Percentiles rank a stretch among this genome's conserved stretches.
Evolutionary conservation across 2,888 invertebrate species (phyloP).

Genomic region (Ptychoptera contaminata): DNA sequence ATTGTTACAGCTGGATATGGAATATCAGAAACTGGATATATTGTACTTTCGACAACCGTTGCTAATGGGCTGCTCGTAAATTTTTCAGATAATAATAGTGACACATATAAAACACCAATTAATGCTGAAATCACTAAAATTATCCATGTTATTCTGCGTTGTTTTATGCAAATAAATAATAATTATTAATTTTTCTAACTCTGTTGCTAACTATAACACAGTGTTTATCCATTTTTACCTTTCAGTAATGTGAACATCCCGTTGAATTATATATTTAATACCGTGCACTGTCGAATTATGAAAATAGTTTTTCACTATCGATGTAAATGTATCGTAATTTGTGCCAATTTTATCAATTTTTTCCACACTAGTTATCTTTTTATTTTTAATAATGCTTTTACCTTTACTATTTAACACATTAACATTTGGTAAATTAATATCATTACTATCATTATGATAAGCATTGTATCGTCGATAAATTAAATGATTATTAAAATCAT

Average conservation of each 20-base stretch:
- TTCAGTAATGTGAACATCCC: slow-evolving; percentile 19
- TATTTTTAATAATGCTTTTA: neutral
- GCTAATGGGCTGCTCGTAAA: slow-evolving; percentile 12
- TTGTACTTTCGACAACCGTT: slow-evolving; percentile 26
- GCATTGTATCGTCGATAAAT: neutral
- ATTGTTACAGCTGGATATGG: slow-evolving; percentile 25
- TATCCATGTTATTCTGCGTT: slow-evolving; percentile 4
- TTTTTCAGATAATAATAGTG: slow-evolving; percentile 3
- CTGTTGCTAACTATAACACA: neutral
- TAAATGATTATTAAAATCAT: slow-evolving; percentile 6
- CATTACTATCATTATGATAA: neutral
- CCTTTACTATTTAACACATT: neutral
- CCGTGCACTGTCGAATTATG: slow-evolving; percentile 24
- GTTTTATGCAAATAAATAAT: neutral
- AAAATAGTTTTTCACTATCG: slow-evolving; percentile 20
- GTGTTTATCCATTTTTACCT: slow-evolving; percentile 14
- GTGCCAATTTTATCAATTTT: neutral
- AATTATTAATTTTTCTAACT: neutral
- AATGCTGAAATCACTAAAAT: slow-evolving; percentile 2
- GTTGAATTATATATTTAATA: slow-evolving; percentile 22
- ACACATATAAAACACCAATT: slow-evolving; percentile 4
- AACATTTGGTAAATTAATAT: neutral
- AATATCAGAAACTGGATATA: slow-evolving; percentile 24
- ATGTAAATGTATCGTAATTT: neutral
- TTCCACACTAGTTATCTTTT: neutral